Conservation (phyloP, 2,888 invertebrate genomes). For the Coleophora deauratella region DNA sequence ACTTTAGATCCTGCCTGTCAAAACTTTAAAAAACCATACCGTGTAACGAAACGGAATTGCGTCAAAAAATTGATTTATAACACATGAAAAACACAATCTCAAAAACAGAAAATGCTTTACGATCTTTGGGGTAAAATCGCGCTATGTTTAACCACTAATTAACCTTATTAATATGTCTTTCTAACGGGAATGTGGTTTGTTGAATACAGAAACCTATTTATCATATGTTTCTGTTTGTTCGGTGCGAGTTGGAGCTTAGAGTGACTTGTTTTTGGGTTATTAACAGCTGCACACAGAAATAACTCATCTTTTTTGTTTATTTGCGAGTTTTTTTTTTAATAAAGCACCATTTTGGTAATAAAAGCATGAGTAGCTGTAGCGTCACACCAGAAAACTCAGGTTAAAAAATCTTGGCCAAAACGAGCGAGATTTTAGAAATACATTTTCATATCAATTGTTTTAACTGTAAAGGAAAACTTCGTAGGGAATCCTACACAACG, state of each 20-base stretch:
- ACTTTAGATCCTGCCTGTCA: slow-evolving; percentile 60
- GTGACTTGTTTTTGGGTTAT: neutral
- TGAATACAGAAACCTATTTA: slow-evolving; percentile 31
- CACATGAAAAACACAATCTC: slow-evolving; percentile 34
- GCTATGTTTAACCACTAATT: slow-evolving; percentile 53
- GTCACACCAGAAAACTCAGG: too few species aligned
- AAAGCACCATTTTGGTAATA: too few species aligned
- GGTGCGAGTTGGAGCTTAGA: slow-evolving; percentile 6
- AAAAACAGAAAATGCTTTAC: slow-evolving; percentile 22
- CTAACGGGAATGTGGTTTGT: slow-evolving; percentile 37
- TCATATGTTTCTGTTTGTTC: slow-evolving; percentile 16
- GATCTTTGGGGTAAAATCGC: slow-evolving; percentile 28
- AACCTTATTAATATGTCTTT: slow-evolving; percentile 47
- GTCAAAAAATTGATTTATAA: slow-evolving; percentile 63
- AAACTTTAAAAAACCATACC: slow-evolving; percentile 44
- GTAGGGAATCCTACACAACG: too few species aligned
- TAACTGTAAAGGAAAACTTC: too few species aligned
- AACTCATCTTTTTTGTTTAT: too few species aligned
- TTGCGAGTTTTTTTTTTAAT: too few species aligned
- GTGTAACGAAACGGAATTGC: slow-evolving; percentile 55
- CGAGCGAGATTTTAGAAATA: too few species aligned
- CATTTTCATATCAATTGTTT: too few species aligned
- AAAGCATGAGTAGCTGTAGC: too few species aligned
- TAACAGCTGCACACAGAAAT: too few species aligned
- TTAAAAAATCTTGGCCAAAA: too few species aligned